Conservation (phyloP, 53 echinoderm and acorn worm genomes). For the Crossaster papposus region DNA sequence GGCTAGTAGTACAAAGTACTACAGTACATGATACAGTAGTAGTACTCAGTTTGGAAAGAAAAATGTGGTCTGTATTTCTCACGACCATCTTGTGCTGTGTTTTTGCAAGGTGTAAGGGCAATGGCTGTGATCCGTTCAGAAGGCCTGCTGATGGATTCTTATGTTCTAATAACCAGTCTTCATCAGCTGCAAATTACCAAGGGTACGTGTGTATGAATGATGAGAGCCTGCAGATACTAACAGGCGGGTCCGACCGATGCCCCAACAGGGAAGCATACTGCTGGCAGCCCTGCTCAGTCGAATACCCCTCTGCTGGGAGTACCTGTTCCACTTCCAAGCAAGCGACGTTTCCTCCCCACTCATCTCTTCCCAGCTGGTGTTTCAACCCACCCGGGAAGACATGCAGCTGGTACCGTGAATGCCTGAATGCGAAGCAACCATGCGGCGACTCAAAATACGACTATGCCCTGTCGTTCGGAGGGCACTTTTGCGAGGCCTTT, state of each 20-base stretch:
- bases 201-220: neutral
- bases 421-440: constrained; percentile 1
- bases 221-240: neutral
- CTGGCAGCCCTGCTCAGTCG: neutral
- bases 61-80: neutral
- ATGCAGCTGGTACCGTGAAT: constrained; percentile 30
- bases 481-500: neutral
- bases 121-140: neutral
- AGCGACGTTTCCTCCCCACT: neutral
- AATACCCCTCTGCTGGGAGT: neutral
- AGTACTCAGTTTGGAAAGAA: neutral
- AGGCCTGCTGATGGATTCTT: neutral
- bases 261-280: neutral
- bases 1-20: too few relatives aligned
- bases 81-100: neutral
- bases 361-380: neutral
- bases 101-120: neutral
- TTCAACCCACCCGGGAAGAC: constrained; percentile 12
- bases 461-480: constrained; percentile 21
- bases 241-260: constrained; percentile 5
- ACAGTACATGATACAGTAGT: too few relatives aligned
- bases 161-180: neutral
- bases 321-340: neutral
- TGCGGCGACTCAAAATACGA: constrained; percentile 12
- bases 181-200: neutral